Base-by-base conservation (phyloP, 2,113 vertebrate genomes). In the Nibea coibor region DNA sequence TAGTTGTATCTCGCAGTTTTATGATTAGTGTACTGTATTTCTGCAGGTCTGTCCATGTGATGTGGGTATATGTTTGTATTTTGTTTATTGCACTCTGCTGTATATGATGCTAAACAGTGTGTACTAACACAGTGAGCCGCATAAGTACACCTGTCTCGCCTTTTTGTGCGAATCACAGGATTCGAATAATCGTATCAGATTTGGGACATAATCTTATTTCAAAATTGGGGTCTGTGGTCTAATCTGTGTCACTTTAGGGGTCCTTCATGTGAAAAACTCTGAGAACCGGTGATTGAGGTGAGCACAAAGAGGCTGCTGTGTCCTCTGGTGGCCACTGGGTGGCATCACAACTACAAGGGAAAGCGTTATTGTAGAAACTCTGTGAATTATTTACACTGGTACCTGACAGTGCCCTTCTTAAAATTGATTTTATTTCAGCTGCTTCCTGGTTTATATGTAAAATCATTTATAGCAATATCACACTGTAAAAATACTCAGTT, bases 241-340 rank as follows among this genome's bases (percentile, higher is more conserved):
- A 39, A 39, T 39, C 35, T 39, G 35, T 39, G 35, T 39, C 35
- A 39, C 35, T 39, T 39, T 1, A 35, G 7, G 7, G 35, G 35
- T 35, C 35, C 7, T 35, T 35, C 8, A 39, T 39, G 35, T 39
- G 35, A 39, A 39, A 39, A 39, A 39, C 35, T 5, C 5, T 39
- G 7, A 39, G 35, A 39, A 39, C 35, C 35, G 6, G 35, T 39
- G 35, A 39, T 39, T 56, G 2, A 14, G 22, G n/a, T 10, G 16
- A 54, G 48, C 14, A 12, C 24, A 10, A 57, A 61, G 54, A 42
- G 48, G 57, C 62, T 70, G 82, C 15, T 47, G n/a, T 78, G 48
- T 64, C 65, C 20, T 0, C 65, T 53, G 1, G 31, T 81, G 83
- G 79, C 90, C 91, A 91, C 89, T 80, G 3, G 84, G 50, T 50